Evolutionary conservation across 2,113 vertebrate species (phyloP), one percentile per base, ranked within the genome.

Genomic region (Pelvicachromis taeniatus): DNA sequence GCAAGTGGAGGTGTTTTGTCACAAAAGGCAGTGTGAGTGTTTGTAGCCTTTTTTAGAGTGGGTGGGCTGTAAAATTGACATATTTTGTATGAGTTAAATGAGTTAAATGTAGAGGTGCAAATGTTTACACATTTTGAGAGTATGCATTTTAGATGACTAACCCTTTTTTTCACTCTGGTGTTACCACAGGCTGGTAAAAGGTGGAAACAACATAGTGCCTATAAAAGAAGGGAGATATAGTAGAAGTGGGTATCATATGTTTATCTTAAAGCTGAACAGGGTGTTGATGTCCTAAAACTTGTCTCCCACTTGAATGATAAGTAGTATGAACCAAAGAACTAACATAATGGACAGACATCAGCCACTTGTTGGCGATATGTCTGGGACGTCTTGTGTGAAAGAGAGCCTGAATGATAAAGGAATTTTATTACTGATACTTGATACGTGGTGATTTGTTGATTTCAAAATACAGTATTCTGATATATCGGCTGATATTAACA

Each of bases 1-100:
- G 84, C 83, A 82, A 77, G 23, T 81, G 4, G 29, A 81, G 68
- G 77, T 88, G 78, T 82, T 70, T 75, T 81, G 82, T 89, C 81
- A 87, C 81, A 77, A 40, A 68, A 84, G 38, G 61, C 42, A 38
- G 17, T n/a, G 17, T 53, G 21, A n/a, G 16, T 70, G 33, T 88
- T 88, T 84, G 75, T 38, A 31, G 29, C 11, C 0, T 40, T 78
- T 78, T 50, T 38, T 5, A 70, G 40, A 31, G 50, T 59, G 29
- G 31, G 65, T 48, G 58, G 26, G 42, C 23, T 14, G n/a, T 23
- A 48, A 77, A 91, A 54, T 52, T 87, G 50, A 16, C 55, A 78
- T 79, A 50, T 70, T 83, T 86, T 86, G 77, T 83, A 56, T 2
- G 21, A 83, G 54, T 58, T 82, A 7, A 78, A 73, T 58, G 21